Percentiles rank a stretch among this genome's conserved stretches.
Conservation (phyloP, 2,113 vertebrate genomes). For the Isurus oxyrinchus region DNA sequence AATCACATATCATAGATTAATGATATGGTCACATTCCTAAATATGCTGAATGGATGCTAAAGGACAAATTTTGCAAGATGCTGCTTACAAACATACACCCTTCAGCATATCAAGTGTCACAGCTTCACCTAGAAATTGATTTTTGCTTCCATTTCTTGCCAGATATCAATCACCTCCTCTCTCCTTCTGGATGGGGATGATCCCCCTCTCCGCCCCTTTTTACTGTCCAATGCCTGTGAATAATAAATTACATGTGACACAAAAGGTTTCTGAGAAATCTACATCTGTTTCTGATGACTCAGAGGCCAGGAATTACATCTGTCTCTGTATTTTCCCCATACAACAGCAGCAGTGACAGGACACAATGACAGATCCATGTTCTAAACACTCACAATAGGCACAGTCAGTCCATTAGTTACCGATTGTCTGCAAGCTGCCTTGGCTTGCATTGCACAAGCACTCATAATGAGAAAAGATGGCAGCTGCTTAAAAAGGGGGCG, state of each 20-base stretch:
- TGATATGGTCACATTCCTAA: neutral
- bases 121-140: constrained; percentile 35
- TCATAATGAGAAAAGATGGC: constrained; percentile 71
- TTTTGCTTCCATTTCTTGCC: constrained; percentile 23
- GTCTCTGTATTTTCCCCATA: constrained; percentile 30
- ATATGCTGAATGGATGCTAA: neutral
- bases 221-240: constrained; percentile 35
- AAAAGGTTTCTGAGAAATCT: constrained; percentile 35
- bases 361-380: constrained; percentile 51
- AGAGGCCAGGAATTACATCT: constrained; percentile 36
- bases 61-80: neutral
- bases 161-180: constrained; percentile 28
- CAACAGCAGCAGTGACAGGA: constrained; percentile 47
- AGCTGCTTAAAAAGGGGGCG: constrained; percentile 59
- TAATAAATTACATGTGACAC: constrained; percentile 34
- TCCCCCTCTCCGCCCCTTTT: constrained; percentile 30
- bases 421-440: constrained; percentile 58
- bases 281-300: constrained; percentile 36
- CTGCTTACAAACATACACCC: neutral
- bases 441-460: constrained; percentile 49
- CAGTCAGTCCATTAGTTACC: constrained; percentile 56
- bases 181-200: constrained; percentile 27
- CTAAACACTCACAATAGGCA: constrained; percentile 55
- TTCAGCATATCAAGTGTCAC: constrained; percentile 23
- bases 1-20: neutral